Base-by-base conservation (phyloP, 2,888 invertebrate species). In the Mesopsocus fuscifrons region DNA sequence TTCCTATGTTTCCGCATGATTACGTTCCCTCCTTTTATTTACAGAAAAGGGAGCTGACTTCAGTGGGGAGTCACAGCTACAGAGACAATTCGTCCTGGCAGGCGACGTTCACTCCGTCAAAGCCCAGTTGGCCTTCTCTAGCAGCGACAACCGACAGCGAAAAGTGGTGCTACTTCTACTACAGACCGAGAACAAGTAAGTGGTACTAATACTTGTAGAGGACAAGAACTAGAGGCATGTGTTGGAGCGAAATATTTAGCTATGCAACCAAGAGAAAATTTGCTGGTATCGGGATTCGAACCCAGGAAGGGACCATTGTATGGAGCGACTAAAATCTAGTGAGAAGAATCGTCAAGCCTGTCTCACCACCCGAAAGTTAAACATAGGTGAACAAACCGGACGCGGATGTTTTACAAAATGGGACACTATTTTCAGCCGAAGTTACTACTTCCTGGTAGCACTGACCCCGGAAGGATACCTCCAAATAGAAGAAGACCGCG, bases 41-140 rank as follows among this genome's bases (percentile, higher is more conserved):
- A n/a, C 48, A 61, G 87, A 89, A 57, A 85, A 85, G 56, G 89
- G 85, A 1, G 88, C 87, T 0, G 83, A 83, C 54, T 89, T 89
- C 51, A 81, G 81, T 50, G 88, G 88, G 0, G 83, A 85, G 55
- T 84, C 87, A 15, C 77, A 79, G 47, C 59, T 89, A 31, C 79
- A 81, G 54, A 68, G 85, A 40, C 79, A 79, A 53, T 85, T 83
- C 57, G 68, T 76, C 3, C 59, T 82, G 8, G 68, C 73, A 46
- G 77, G 75, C 3, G 72, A 76, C 42, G 78, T 87, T 2, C 67
- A 53, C 47, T 70, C 80, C 62, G 78, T 89, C 1, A 84, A 83
- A 59, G 72, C 87, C 20, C 82, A 85, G 60, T 58, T 89, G 46
- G 88, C 88, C 1, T 89, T 89, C 59, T 88, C 88, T 1, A 83